Base-by-base conservation (phyloP, 2,797 vertebrate species). In the Spondyliosoma cantharus region DNA sequence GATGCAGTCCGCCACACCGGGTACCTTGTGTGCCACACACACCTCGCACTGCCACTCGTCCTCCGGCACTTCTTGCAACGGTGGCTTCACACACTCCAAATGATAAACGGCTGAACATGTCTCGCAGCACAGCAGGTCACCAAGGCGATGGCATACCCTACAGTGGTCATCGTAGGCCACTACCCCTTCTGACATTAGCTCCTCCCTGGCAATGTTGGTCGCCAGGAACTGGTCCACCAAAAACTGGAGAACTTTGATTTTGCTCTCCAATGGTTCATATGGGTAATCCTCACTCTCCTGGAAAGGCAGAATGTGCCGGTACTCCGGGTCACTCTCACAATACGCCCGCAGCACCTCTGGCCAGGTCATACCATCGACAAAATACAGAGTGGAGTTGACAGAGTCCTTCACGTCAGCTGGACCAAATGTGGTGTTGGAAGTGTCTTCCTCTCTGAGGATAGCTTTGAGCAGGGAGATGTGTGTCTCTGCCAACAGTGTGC, bases 41-140 rank as follows among this genome's bases (percentile, higher is more conserved):
- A 99, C 96, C 90, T 99, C 97, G 12, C 97, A 99, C 95, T 98
- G 97, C 97, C 97, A 99, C 86, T 99, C 97, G 3, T 98, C 97
- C 93, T 99, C 97, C 0, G 97, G 97, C n/a, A 99, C 97, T 92
- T 98, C 97, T 89, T 96, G 96, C 71, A 99, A 91, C 22, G 97
- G 97, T 0, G 97, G 97, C 61, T 97, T 97, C 89, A 99, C 97
- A 0, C 97, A 99, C 90, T 99, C 97, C 90, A 99, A 92, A 86
- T 99, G 97, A 95, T 98, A 99, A 25, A 99, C 97, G 0, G 97
- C 97, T 0, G 97, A 97, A 78, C 97, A 99, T 0, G 97, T 99
- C 94, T 99, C 97, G 49, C 97, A 99, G 94, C 97, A 99, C 65
- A 99, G 96, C 92, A 99, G 94, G 91, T 99, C 97, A 60, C 97